These are phyloP conservation scores for Onychorhynchus coronatus DNA, from an alignment of 2,113 vertebrate species.

Conservation along the genomic window DNA sequence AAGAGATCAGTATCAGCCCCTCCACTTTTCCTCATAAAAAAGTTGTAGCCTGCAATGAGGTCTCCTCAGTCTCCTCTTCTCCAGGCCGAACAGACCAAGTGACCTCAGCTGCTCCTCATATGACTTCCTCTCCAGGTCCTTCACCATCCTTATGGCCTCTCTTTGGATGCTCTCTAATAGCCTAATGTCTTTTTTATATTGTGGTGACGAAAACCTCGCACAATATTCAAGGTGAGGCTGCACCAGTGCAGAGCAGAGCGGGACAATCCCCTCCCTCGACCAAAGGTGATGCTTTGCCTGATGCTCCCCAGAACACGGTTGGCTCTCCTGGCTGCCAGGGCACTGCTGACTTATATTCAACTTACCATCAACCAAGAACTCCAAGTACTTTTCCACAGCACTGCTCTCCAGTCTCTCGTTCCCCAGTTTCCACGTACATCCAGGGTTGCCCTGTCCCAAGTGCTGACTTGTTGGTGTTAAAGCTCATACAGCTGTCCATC, in stretches of 20 bases:
- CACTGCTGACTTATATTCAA: not conserved
- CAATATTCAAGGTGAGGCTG: rapidly evolving
- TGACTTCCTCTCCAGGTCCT: not conserved
- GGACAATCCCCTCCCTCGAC: not conserved
- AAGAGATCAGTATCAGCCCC: not conserved
- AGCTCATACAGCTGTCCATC: rapidly evolving
- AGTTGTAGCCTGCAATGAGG: not conserved
- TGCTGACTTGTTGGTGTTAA: not conserved
- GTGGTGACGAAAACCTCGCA: rapidly evolving
- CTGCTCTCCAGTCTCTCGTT: not conserved
- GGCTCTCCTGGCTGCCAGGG: not conserved
- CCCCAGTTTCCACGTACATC: not conserved
- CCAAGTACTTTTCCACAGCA: not conserved
- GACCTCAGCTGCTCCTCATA: not conserved
- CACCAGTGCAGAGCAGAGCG: rapidly evolving
- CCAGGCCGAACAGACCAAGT: not conserved
- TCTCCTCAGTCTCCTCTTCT: not conserved
- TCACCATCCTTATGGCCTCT: too few relatives aligned
- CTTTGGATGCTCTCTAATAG: not conserved
- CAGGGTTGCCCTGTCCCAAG: not conserved
- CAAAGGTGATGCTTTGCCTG: rapidly evolving
- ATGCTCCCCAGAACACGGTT: rapidly evolving
- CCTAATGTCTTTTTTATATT: not conserved
- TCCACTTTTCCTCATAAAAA: rapidly evolving
- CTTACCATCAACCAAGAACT: not conserved